Evolutionary conservation across 2,888 invertebrate genomes (phyloP).

Genomic region (Nasonovia ribisnigri): DNA sequence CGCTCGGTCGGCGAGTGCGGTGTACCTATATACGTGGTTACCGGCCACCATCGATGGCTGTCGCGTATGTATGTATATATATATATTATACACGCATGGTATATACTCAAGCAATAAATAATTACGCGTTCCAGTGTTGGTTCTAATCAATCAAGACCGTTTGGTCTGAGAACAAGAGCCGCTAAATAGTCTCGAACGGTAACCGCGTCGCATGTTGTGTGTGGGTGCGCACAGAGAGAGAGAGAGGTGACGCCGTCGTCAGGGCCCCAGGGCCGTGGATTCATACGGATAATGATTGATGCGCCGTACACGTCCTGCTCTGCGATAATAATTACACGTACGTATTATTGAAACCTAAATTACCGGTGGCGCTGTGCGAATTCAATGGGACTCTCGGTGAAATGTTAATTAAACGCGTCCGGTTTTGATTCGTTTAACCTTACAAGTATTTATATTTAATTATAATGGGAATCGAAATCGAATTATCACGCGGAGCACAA

Average conservation of each 20-base stretch:
- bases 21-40: neutral
- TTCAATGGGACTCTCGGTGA: neutral
- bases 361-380: neutral
- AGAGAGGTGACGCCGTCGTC: neutral
- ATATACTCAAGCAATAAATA: slow-evolving; percentile 27
- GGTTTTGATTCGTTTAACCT: neutral
- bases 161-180: slow-evolving; percentile 27
- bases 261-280: neutral
- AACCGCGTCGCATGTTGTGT: neutral
- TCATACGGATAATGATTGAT: neutral
- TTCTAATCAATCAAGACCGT: slow-evolving; percentile 19
- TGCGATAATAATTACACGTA: neutral
- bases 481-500: neutral
- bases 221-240: neutral
- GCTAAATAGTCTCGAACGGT: slow-evolving; percentile 30
- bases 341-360: neutral
- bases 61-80: no score
- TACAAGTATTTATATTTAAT: neutral
- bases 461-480: neutral
- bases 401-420: neutral
- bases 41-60: neutral
- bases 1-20: neutral
- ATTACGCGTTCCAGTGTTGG: neutral
- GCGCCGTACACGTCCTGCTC: neutral
- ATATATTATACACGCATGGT: neutral